Base-by-base conservation (phyloP, 2,888 invertebrate genomes). In the Spodoptera littoralis region DNA sequence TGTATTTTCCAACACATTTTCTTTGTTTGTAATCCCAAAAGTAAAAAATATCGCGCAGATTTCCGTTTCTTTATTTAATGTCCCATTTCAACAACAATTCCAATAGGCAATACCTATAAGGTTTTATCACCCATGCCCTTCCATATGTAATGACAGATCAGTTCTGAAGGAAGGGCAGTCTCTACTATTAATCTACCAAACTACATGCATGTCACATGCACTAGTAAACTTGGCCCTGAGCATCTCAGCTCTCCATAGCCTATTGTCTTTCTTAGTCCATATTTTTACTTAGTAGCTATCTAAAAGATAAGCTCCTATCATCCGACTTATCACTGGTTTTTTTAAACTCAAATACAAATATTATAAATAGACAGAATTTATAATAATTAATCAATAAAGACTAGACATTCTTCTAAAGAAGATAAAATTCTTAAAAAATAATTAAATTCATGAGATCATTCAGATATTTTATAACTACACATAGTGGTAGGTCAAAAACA, bases 401-500 rank as follows among this genome's bases (percentile, higher is more conserved):
- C 22, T 30, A 49, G 30, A 65, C 43, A 62, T 46, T 59, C 22
- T 55, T 62, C 36, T 58, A 56, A 47, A 22, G 48, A 61, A 55
- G 45, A 62, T 49, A 74, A 57, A 68, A 55, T 1, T 22, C 24
- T 58, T 59, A 59, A 30, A 69, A 70, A 53, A 66, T 36, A 52
- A 47, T 42, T 48, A 46, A 30, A 52, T 44, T 60, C 67, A 44
- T 72, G 73, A 74, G 76, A 74, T 74, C 73, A 52, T 54, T 9
- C 6, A 59, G 18, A 45, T 43, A 50, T 50, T 53, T 22, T 11
- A 9, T 24, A 46, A 45, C 9, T 18, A 8, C 6, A 3, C 41
- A 44, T 12, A n/a, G 42, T 27, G 8, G 6, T 36, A 36, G 6
- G 36, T 36, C 36, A 9, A 36, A 27, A 36, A 36, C 36, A 36